Evolutionary conservation across 2,888 invertebrate species (phyloP).

Genomic region (Bellardia bayeri): DNA sequence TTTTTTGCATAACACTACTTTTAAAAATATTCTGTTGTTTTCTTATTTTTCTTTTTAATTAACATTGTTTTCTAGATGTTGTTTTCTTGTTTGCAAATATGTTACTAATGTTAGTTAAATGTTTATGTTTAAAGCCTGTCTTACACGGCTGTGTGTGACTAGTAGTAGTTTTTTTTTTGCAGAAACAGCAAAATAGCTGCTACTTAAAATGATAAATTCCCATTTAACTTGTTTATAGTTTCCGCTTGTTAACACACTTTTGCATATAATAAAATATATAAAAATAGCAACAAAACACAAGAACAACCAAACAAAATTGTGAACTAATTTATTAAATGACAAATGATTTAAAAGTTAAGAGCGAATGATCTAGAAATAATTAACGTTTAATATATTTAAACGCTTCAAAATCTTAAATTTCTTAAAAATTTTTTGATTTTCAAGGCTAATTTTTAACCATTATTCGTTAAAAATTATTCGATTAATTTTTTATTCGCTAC

Average conservation of each 20-base stretch:
- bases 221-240: slow-evolving; percentile 69
- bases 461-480: no score
- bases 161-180: slow-evolving; percentile 2
- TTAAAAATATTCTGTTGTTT: slow-evolving; percentile 26
- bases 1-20: slow-evolving; percentile 36
- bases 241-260: slow-evolving; percentile 72
- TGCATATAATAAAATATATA: slow-evolving; percentile 19
- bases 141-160: not conserved
- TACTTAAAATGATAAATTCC: slow-evolving; percentile 64
- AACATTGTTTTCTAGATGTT: slow-evolving; percentile 15
- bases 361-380: slow-evolving; percentile 3
- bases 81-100: slow-evolving; percentile 53
- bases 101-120: slow-evolving; percentile 63
- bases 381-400: no score
- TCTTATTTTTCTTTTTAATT: slow-evolving; percentile 60
- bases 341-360: slow-evolving; percentile 58
- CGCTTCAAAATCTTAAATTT: no score
- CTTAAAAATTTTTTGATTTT: no score
- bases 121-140: slow-evolving; percentile 22
- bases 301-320: slow-evolving; percentile 20
- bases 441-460: no score
- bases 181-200: slow-evolving; percentile 1
- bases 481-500: no score
- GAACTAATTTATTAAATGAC: slow-evolving; percentile 65
- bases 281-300: slow-evolving; percentile 5